phyloP scores from a whole-genome alignment of 2,888 invertebrate species.

The Harmothoe impar region DNA sequence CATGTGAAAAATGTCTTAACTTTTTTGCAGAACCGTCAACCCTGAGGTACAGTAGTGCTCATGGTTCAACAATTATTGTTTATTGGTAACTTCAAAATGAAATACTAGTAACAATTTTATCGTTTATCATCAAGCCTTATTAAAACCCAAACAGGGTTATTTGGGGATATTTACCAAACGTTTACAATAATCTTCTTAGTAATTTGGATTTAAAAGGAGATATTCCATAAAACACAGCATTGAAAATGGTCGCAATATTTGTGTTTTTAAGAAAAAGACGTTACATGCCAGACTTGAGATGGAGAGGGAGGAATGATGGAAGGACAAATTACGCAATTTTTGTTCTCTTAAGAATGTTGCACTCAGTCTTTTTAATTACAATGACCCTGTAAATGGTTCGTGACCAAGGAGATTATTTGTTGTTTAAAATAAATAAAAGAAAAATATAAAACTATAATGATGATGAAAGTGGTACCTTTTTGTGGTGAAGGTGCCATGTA shows the following conservation, averaged over 20 bases:
- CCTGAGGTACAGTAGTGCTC: no score
- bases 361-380: neutral
- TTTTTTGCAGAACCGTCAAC: no score
- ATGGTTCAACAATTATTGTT: neutral
- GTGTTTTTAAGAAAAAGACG: no score
- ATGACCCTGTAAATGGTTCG: neutral
- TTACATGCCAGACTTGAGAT: no score
- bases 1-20: no score
- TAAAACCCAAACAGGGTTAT: no score
- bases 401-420: neutral
- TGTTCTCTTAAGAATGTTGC: neutral
- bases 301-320: no score
- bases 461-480: neutral
- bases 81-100: neutral
- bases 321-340: no score
- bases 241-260: no score
- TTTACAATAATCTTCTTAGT: no score
- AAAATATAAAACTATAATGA: neutral
- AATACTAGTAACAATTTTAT: neutral
- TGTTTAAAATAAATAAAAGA: neutral
- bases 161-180: neutral
- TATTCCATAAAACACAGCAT: no score
- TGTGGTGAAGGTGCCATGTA: constrained; percentile 29
- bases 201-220: no score
- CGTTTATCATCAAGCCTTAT: neutral